Base-by-base conservation (phyloP, 2,113 vertebrate genomes). In the Smithornis capensis region DNA sequence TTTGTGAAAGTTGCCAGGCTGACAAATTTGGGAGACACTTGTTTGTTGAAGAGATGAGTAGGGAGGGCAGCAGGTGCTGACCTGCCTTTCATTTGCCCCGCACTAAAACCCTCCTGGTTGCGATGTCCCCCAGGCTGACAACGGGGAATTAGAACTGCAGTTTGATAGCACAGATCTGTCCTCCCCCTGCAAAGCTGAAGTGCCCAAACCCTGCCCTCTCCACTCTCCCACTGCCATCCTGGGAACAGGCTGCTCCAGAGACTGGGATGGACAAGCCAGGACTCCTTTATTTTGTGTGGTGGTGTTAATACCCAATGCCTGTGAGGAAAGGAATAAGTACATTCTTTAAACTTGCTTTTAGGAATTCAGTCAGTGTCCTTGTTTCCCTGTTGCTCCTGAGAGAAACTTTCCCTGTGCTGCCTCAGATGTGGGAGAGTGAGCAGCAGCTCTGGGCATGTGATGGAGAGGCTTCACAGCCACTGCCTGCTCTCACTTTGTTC, bases 401-500 rank as follows among this genome's bases (percentile, higher is more conserved):
- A 10, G 63, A 25, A 73, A 19, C 24, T 8, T 25, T 52, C 57
- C 63, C 53, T 0, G 1, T 65, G 70, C 71, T 45, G 73, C 53
- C 25, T 59, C 47, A 9, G 71, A 0, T 1, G 15, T 21, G 57
- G 62, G 63, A 71, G 57, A 5, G 37, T 0, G 1, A 70, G 53
- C 4, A 2, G 56, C 38, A 87, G 68, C 63, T 42, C 47, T 18
- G 68, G 25, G 33, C 2, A 2, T 3, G 0, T 53, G 13, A 44
- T 0, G 0, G 25, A 13, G 45, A 50, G 49, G 37, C 74, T 49
- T 77, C 0, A 0, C 1, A 44, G 64, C 53, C 3, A 1, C 57
- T 55, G 11, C 64, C 60, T 56, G 64, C 3, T 47, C 29, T 55
- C 23, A 18, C 37, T 71, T 25, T 15, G 38, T 79, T 73, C 87